Evolutionary conservation across 2,113 vertebrate genomes (phyloP).

Genomic region (Recurvirostra avosetta): DNA sequence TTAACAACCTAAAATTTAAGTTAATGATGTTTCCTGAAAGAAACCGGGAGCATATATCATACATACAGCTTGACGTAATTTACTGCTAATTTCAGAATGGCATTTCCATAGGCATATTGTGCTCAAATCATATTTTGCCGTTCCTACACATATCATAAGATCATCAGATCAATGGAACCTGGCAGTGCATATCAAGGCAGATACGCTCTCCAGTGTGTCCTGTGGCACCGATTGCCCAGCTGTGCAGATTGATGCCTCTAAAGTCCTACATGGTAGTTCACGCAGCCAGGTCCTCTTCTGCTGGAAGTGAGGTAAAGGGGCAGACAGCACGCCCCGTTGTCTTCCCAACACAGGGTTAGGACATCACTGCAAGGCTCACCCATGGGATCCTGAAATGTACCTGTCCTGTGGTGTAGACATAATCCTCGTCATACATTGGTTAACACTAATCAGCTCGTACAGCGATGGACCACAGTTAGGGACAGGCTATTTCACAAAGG

Average conservation of each 20-base stretch:
- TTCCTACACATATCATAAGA: background rate
- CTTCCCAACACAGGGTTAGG: background rate
- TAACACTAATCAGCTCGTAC: background rate
- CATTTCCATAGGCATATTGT: background rate
- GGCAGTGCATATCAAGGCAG: background rate
- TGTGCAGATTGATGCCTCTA: background rate
- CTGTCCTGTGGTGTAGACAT: background rate
- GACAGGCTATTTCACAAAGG: background rate
- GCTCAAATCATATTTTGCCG: background rate
- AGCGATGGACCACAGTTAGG: accelerated
- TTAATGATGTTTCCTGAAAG: constrained; percentile 8
- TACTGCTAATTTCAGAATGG: background rate
- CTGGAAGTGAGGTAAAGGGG: background rate
- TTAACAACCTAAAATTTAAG: constrained; percentile 22
- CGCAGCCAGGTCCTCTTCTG: background rate
- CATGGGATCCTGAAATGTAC: background rate
- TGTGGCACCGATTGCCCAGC: background rate
- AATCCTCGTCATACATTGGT: background rate
- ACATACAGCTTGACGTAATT: background rate
- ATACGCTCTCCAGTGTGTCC: background rate
- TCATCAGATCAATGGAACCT: background rate
- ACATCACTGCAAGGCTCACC: background rate
- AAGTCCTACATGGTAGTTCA: background rate
- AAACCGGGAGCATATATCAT: background rate
- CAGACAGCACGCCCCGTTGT: background rate